Percentiles rank a stretch among this genome's conserved stretches.
phyloP scores from a whole-genome alignment of 2,888 invertebrate genomes.

The Leucania comma region DNA sequence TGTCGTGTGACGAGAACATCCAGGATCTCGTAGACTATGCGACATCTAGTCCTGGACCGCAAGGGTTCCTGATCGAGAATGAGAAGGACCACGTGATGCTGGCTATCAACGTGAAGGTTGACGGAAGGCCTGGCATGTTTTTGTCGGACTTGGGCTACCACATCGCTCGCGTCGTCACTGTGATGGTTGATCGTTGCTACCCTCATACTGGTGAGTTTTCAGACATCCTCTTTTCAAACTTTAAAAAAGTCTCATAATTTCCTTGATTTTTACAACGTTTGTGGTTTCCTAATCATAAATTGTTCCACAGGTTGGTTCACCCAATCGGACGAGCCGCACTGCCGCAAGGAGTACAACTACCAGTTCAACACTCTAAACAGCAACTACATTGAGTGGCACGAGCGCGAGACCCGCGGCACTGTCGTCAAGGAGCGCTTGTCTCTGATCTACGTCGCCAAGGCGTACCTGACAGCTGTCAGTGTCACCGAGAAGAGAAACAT shows the following conservation, averaged over 20 bases:
- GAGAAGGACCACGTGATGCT: conserved; percentile 97
- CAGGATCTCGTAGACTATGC: conserved; percentile 92
- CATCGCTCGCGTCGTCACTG: conserved; percentile 95
- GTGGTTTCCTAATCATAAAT: not conserved
- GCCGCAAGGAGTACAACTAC: conserved; percentile 96
- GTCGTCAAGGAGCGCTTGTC: conserved; percentile 92
- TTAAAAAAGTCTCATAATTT: not conserved
- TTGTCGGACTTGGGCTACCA: conserved; percentile 98
- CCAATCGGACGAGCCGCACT: conserved; percentile 94
- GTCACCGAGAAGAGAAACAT: conserved; percentile 97
- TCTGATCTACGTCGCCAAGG: conserved; percentile 94
- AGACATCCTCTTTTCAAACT: no score
- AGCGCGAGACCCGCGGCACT: conserved; percentile 93
- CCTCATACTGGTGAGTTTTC: conserved; percentile 95
- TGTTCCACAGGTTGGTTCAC: conserved; percentile 93
- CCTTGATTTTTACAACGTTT: not conserved
- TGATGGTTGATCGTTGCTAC: conserved; percentile 96
- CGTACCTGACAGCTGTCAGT: conserved; percentile 95
- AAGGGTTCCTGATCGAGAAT: conserved; percentile 92
- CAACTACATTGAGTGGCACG: conserved; percentile 96
- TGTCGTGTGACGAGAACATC: conserved; percentile 97
- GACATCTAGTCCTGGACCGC: conserved; percentile 91
- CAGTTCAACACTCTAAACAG: conserved; percentile 92
- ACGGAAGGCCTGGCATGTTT: conserved; percentile 94
- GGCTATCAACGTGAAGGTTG: conserved; percentile 94